Base-by-base conservation (phyloP, 2,888 invertebrate species). In the Dicranocentrus wangi region DNA sequence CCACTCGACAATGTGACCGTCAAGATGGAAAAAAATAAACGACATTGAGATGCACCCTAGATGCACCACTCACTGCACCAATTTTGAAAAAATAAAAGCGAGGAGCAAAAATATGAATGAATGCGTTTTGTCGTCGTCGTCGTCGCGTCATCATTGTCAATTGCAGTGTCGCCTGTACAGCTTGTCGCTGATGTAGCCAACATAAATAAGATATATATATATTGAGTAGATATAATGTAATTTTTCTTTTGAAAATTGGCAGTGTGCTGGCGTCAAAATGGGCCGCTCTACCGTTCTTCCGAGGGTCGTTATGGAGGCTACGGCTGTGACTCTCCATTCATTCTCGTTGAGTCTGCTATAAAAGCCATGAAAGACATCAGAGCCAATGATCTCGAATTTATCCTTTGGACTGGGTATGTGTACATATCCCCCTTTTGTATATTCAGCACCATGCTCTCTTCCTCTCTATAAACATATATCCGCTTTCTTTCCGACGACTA, bases 391-490 rank as follows among this genome's bases (percentile, higher is more conserved):
- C 94, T 96, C 82, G 96, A 97, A 89, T 97, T 97, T 89, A 95
- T 97, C 23, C 90, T 97, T 25, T 97, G 97, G 97, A 97, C 97
- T 23, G 97, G 96, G 96, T 96, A 91, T 91, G 93, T 84, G 10
- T 39, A 39, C 39, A 39, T 39, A 43, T 43, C 2, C 13, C 8
- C 13, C 43, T 43, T 43, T n/a, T 43, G 15, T 43, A n/a, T n/a
- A n/a, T n/a, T n/a, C n/a, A n/a, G n/a, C n/a, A n/a, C n/a, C 19
- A 53, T 19, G 21, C 55, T 5, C 17, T n/a, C 60, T 58, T 58
- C 28, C n/a, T 32, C 25, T 23, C 19, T 17, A 10, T 19, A 21
- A 58, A 58, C 25, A n/a, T n/a, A n/a, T n/a, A n/a, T n/a, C 32
- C 32, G 32, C 32, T 32, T 32, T 10, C 10, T 32, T 32, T 32